These are phyloP conservation scores for Conus betulinus DNA, from an alignment of 1,140 invertebrate species.

Conservation along the genomic window DNA sequence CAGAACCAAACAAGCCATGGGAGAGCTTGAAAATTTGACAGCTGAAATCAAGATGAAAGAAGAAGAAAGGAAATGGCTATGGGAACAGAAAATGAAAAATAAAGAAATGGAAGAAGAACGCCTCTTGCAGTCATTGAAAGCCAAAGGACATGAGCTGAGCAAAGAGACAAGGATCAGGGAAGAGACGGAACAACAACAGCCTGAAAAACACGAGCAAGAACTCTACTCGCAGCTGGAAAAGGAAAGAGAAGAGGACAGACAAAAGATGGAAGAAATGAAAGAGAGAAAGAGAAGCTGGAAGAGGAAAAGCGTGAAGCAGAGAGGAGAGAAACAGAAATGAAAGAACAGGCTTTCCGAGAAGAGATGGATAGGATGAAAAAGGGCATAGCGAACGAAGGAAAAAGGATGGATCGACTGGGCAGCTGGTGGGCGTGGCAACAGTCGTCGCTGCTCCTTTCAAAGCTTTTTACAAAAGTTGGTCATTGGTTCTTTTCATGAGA, in stretches of 20 bases:
- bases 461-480: no score
- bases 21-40: background rate
- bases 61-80: background rate
- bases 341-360: background rate
- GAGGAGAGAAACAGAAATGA: background rate
- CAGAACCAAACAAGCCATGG: no score
- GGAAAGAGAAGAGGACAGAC: background rate
- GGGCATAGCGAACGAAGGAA: background rate
- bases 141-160: background rate
- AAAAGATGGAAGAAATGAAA: background rate
- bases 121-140: background rate
- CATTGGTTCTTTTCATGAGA: no score
- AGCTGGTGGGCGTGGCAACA: background rate
- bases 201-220: no score
- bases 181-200: no score
- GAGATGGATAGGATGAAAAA: background rate
- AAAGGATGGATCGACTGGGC: background rate
- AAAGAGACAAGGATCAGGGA: no score
- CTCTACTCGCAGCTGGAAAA: background rate
- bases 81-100: no score
- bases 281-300: constrained; percentile 3
- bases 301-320: background rate
- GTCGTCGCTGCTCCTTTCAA: no score
- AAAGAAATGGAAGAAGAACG: no score
- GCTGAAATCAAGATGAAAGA: background rate